These are phyloP conservation scores for Erythrocercus mccallii DNA, from an alignment of 2,113 vertebrate species.

Conservation along the genomic window DNA sequence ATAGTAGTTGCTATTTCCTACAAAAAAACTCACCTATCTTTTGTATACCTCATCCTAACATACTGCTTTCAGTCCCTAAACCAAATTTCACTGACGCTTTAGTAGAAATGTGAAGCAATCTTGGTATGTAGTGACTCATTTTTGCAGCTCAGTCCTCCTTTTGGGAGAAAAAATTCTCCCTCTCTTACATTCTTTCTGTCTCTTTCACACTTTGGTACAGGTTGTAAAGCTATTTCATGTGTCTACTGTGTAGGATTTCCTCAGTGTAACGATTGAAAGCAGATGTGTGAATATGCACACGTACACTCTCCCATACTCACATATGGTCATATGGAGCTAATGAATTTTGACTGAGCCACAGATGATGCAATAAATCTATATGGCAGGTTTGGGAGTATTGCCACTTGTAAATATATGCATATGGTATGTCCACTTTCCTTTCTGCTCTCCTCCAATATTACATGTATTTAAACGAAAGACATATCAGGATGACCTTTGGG, in stretches of 20 bases:
- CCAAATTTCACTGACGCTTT: not conserved
- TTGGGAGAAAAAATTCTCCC: not conserved
- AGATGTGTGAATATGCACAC: constrained; percentile 45
- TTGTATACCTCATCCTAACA: not conserved
- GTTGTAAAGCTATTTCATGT: constrained; percentile 32
- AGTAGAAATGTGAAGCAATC: not conserved
- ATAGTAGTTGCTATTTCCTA: not conserved
- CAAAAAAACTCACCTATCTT: not conserved
- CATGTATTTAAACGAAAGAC: not conserved
- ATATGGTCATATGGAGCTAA: constrained; percentile 8
- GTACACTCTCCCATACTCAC: not conserved
- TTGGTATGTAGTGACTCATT: constrained; percentile 12
- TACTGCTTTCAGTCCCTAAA: not conserved
- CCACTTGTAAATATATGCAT: constrained; percentile 4
- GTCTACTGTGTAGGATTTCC: constrained; percentile 52
- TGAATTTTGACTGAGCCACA: constrained; percentile 53
- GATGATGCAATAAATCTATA: constrained; percentile 48
- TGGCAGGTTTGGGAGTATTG: constrained; percentile 44
- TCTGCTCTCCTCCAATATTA: not conserved
- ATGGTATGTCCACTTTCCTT: not conserved
- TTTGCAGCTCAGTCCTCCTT: not conserved
- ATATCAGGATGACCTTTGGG: not conserved
- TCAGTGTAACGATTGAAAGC: not conserved
- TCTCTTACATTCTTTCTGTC: not conserved
- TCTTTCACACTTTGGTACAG: constrained; percentile 31